phyloP scores from a whole-genome alignment of 2,113 vertebrate species.

The Tyto alba region DNA sequence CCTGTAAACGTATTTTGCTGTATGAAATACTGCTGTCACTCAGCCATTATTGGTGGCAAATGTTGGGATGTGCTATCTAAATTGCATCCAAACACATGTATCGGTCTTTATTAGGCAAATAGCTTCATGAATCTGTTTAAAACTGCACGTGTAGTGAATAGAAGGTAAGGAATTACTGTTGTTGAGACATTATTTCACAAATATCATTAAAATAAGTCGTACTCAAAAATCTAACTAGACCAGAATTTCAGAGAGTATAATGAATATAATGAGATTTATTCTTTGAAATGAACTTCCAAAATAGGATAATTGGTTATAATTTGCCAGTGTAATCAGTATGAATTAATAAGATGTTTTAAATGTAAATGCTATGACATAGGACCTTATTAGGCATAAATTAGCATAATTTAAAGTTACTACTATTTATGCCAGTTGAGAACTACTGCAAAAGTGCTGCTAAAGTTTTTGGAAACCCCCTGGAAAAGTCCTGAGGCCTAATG shows the following conservation, averaged over 20 bases:
- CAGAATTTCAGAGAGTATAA: neutral
- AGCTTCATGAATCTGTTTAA: neutral
- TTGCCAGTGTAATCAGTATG: neutral
- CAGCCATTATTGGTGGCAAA: neutral
- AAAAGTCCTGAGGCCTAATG: neutral
- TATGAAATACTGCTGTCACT: neutral
- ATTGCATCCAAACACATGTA: neutral
- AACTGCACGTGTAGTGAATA: neutral
- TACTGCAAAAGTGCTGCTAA: neutral
- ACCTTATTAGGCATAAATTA: slow-evolving; percentile 6
- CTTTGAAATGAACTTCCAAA: neutral
- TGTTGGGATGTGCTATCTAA: neutral
- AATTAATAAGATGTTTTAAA: slow-evolving; percentile 17
- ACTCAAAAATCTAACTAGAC: neutral
- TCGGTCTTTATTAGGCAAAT: neutral
- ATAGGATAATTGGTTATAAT: slow-evolving; percentile 25
- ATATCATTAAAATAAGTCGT: neutral
- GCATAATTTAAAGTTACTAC: neutral
- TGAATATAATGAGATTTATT: slow-evolving; percentile 10
- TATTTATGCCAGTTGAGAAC: neutral
- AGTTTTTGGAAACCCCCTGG: neutral
- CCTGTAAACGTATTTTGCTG: neutral
- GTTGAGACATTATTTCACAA: neutral
- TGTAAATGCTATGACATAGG: neutral
- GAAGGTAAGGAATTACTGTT: neutral